Base-by-base conservation (phyloP, 2,888 invertebrate genomes). In the Thereva unica region DNA sequence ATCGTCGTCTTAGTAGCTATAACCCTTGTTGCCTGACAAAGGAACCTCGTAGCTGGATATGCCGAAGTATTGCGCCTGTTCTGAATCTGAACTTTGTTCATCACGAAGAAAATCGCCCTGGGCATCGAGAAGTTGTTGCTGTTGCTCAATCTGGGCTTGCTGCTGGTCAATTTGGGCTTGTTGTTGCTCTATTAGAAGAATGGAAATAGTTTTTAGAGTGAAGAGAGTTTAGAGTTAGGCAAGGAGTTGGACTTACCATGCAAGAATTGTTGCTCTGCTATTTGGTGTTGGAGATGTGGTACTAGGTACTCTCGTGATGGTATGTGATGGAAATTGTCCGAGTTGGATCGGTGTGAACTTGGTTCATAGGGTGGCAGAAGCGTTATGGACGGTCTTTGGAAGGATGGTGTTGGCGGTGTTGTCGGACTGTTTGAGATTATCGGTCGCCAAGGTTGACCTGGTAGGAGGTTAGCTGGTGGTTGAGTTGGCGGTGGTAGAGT, bases 11-110 rank as follows among this genome's bases (percentile, higher is more conserved):
- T 41, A 61, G 34, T 61, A 61, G 9, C 50, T 61, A 38, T 61
- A 61, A 34, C 61, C 61, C 40, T 61, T 61, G 34, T 61, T 61
- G 10, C 61, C 61, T 12, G 49, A 23, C 8, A 61, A 42, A 5
- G 61, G 61, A 12, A 61, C 61, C 1, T 61, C 61, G 40, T 61
- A 61, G 5, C 61, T 61, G 23, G 61, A 61, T 6, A 61, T 34
- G 9, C 61, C 61, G 4, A 37, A 41, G 23, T 61, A 61, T 40
- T 40, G 38, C 3, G 34, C 61, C n/a, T 50, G 50, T 4, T 61
- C 34, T 23, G 38, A 6, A 49, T 5, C 23, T 23, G 23, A 23
- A 23, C 23, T 23, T 59, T 4, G 59, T 10, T 37, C 42, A 9
- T 9, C 23, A 40, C 3, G 38, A 5, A 40, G 40, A 40, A 5